These are phyloP conservation scores for Vollenhovia emeryi DNA, from an alignment of 1,140 invertebrate species.

Conservation along the genomic window DNA sequence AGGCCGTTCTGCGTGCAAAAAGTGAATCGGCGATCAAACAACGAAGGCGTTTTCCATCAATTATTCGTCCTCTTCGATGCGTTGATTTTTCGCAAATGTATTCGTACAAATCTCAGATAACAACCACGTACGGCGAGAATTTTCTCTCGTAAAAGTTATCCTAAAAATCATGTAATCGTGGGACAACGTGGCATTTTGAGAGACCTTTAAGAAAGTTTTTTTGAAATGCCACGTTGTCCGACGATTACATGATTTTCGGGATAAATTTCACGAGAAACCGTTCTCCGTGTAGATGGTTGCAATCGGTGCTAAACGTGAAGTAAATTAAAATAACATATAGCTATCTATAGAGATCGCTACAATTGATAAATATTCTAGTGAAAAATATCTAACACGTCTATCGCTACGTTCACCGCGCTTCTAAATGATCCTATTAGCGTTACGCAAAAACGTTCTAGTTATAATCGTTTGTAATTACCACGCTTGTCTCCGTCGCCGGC, in stretches of 20 bases:
- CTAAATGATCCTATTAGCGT: neutral
- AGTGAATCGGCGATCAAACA: conserved; percentile 48
- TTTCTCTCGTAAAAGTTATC: too few species aligned
- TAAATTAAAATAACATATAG: neutral
- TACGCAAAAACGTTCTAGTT: conserved; percentile 22
- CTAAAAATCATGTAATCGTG: too few species aligned
- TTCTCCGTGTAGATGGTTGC: too few species aligned
- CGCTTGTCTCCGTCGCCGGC: conserved; percentile 15
- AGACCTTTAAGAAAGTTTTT: too few species aligned
- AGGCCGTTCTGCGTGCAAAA: conserved; percentile 61
- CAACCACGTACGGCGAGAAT: too few species aligned
- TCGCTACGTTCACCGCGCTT: neutral
- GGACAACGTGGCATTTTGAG: too few species aligned
- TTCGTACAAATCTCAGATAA: neutral
- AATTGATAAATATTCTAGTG: neutral
- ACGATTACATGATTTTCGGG: too few species aligned
- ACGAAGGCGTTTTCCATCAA: conserved; percentile 8
- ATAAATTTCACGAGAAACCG: too few species aligned
- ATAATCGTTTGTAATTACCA: conserved; percentile 20
- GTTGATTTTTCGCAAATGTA: neutral
- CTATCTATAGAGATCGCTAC: neutral
- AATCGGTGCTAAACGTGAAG: neutral
- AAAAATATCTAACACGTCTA: neutral
- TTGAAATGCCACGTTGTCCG: too few species aligned
- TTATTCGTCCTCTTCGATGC: neutral